Evolutionary conservation across 2,113 vertebrate genomes (phyloP).

Genomic region (Nothobranchius furzeri): DNA sequence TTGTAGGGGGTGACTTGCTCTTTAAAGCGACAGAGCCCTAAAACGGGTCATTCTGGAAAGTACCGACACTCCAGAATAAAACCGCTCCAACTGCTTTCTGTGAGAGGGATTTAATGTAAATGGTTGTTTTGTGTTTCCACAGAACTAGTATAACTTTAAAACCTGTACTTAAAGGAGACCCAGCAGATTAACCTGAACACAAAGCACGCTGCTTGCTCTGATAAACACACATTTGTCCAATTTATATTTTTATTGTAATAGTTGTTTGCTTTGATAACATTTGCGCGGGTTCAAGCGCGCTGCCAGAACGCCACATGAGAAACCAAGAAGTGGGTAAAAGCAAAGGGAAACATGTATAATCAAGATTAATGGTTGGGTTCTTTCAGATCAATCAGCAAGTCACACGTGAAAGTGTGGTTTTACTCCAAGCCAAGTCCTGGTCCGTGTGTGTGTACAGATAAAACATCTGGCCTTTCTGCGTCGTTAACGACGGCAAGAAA

Average conservation of each 20-base stretch:
- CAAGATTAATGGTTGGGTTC: slow-evolving; percentile 76
- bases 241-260: slow-evolving; percentile 98
- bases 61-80: too few species aligned
- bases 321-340: slow-evolving; percentile 78
- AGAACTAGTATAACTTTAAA: too few species aligned
- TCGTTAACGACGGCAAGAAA: slow-evolving; percentile 84
- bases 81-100: too few species aligned
- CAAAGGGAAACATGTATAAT: slow-evolving; percentile 77
- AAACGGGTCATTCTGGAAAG: too few species aligned
- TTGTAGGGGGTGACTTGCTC: too few species aligned
- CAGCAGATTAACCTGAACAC: too few species aligned
- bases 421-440: slow-evolving; percentile 86
- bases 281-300: slow-evolving; percentile 86
- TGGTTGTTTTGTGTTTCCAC: too few species aligned
- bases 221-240: slow-evolving; percentile 80
- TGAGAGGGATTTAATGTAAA: too few species aligned
- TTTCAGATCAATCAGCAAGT: slow-evolving; percentile 63
- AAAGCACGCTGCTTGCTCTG: too few species aligned
- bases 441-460: slow-evolving; percentile 87
- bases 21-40: too few species aligned
- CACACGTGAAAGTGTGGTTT: slow-evolving; percentile 79
- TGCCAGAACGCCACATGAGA: slow-evolving; percentile 79
- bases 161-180: too few species aligned
- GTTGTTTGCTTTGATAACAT: slow-evolving; percentile 92
- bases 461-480: slow-evolving; percentile 84